phyloP scores from a whole-genome alignment of 2,797 vertebrate species.

The Hafferia zeledoni region DNA sequence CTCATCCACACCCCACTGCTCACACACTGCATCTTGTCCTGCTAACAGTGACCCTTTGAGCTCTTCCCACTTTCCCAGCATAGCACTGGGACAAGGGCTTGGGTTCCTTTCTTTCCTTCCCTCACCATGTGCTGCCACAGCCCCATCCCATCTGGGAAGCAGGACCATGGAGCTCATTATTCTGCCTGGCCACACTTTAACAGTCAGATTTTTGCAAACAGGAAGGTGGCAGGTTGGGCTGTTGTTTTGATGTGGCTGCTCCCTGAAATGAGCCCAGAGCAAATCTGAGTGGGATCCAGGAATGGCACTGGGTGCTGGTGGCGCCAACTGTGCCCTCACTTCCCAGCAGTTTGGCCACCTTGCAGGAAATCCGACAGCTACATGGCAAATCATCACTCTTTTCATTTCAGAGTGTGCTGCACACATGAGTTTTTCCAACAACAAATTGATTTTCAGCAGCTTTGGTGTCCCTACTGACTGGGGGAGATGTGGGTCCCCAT shows the following conservation, averaged over 20 bases:
- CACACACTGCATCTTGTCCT: fast-evolving
- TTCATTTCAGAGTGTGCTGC: neutral
- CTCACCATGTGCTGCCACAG: neutral
- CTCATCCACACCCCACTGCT: neutral
- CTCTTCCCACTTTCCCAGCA: neutral
- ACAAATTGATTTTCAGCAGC: neutral
- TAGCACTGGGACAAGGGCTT: fast-evolving
- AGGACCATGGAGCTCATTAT: fast-evolving
- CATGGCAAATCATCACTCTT: neutral
- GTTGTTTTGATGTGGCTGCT: neutral
- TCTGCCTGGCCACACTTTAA: fast-evolving
- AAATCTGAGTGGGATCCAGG: neutral
- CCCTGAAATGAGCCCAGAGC: neutral
- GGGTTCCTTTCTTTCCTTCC: neutral
- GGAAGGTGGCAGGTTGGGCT: neutral
- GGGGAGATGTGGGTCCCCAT: fast-evolving
- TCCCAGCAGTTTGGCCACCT: neutral
- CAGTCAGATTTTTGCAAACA: neutral
- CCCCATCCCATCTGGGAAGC: neutral
- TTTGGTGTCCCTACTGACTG: fast-evolving
- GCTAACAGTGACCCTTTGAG: fast-evolving
- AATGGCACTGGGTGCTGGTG: neutral
- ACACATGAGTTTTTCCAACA: fast-evolving
- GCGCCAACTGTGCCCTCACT: fast-evolving
- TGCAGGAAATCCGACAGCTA: neutral